Conservation (phyloP, 2,888 invertebrate genomes). For the Drosophila trichaetosa region DNA sequence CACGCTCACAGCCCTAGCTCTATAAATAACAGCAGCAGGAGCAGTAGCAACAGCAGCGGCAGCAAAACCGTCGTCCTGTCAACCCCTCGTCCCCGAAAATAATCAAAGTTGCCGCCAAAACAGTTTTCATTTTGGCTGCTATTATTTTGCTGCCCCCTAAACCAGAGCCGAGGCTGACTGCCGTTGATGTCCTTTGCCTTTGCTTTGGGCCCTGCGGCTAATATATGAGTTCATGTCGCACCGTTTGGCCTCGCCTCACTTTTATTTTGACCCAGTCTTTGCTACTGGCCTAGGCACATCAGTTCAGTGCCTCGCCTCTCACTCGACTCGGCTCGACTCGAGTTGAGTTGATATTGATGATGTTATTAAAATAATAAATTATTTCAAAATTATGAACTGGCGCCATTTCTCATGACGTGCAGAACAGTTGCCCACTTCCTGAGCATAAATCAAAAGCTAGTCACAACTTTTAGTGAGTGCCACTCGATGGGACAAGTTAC, state of each 20-base stretch:
- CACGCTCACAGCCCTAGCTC: conserved; percentile 70
- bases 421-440: conserved; percentile 35
- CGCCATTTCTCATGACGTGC: conserved; percentile 74
- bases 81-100: conserved; percentile 42
- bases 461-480: conserved; percentile 39
- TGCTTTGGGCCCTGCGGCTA: conserved; percentile 69
- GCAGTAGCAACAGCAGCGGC: conserved; percentile 14
- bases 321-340: conserved; percentile 16
- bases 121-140: conserved; percentile 77
- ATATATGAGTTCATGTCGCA: conserved; percentile 75
- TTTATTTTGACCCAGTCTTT: conserved; percentile 62
- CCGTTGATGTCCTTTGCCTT: conserved; percentile 65
- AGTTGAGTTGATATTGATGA: conserved; percentile 78
- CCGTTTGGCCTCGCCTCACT: conserved; percentile 62
- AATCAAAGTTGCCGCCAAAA: conserved; percentile 79
- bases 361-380: conserved; percentile 81
- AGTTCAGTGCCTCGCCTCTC: conserved; percentile 1
- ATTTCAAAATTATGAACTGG: conserved; percentile 80
- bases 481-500: conserved; percentile 29
- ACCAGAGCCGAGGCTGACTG: conserved; percentile 15
- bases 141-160: conserved; percentile 67
- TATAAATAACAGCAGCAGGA: conserved; percentile 73
- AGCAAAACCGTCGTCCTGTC: conserved; percentile 18
- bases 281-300: conserved; percentile 42
- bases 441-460: conserved; percentile 65